Evolutionary conservation across 2,113 vertebrate species (phyloP).

Genomic region (Catharus bicknelli): DNA sequence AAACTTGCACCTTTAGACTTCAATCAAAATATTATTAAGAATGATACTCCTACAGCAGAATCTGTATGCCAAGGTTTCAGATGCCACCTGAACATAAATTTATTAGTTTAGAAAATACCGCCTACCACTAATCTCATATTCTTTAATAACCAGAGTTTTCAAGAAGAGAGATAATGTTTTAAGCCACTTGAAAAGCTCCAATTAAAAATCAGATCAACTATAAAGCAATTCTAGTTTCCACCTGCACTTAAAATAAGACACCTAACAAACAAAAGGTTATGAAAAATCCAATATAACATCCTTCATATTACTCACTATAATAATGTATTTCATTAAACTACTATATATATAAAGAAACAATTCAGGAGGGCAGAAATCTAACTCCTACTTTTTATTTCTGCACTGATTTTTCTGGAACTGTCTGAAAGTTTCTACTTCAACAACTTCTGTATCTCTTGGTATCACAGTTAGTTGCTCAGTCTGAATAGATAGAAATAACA

Average conservation of each 20-base stretch:
- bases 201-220: constrained; percentile 61
- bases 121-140: neutral
- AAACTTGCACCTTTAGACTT: neutral
- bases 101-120: neutral
- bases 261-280: neutral
- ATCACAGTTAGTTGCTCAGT: neutral
- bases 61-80: neutral
- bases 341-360: neutral
- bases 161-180: neutral
- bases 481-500: constrained; percentile 34
- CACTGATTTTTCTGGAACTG: neutral
- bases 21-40: neutral
- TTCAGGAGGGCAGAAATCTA: neutral
- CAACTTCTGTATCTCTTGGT: neutral
- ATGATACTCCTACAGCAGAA: neutral
- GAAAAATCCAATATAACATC: constrained; percentile 11
- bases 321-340: neutral
- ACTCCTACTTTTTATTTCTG: neutral
- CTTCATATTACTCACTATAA: neutral
- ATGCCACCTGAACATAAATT: neutral
- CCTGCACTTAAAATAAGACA: constrained; percentile 46
- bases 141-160: neutral
- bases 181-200: constrained; percentile 51
- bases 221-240: constrained; percentile 61
- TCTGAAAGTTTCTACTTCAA: neutral